Conservation (phyloP, 2,888 invertebrate species). For the Dexiosoma caninum region DNA sequence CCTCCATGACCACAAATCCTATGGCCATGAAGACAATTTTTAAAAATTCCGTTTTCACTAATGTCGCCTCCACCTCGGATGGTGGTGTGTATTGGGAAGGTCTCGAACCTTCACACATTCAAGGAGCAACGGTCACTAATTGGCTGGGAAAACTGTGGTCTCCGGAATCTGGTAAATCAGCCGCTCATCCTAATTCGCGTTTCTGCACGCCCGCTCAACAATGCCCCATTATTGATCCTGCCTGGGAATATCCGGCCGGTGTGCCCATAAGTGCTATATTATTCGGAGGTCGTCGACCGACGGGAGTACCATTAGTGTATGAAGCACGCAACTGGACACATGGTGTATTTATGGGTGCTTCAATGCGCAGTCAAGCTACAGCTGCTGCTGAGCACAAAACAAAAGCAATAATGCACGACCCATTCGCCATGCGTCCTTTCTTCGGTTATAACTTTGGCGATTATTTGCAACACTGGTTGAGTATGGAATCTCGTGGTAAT, state of each 20-base stretch:
- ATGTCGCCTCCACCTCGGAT: conserved; percentile 95
- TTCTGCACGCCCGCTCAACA: conserved; percentile 97
- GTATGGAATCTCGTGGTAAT: conserved; percentile 84
- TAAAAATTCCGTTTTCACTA: conserved; percentile 96
- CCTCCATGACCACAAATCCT: conserved; percentile 93
- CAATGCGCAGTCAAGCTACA: conserved; percentile 97
- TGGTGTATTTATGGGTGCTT: conserved; percentile 95
- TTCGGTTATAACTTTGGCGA: conserved; percentile 99
- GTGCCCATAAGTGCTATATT: conserved; percentile 98
- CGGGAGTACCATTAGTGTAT: conserved; percentile 95
- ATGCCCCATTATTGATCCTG: conserved; percentile 95
- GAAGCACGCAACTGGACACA: conserved; percentile 96
- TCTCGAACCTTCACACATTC: conserved; percentile 86
- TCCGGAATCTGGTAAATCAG: conserved; percentile 82
- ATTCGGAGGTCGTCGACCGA: conserved; percentile 95
- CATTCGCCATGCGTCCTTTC: conserved; percentile 99
- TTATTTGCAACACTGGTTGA: conserved; percentile 96
- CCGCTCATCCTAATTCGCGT: conserved; percentile 98
- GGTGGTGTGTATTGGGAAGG: conserved; percentile 99
- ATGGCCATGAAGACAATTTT: conserved; percentile 97
- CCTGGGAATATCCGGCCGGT: conserved; percentile 94
- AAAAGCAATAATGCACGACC: conserved; percentile 97
- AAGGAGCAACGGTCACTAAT: conserved; percentile 83
- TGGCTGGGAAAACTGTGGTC: conserved; percentile 91
- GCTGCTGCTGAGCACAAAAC: conserved; percentile 98